Evolutionary conservation across 2,888 invertebrate species (phyloP).

Genomic region (Clepsis dumicolana): DNA sequence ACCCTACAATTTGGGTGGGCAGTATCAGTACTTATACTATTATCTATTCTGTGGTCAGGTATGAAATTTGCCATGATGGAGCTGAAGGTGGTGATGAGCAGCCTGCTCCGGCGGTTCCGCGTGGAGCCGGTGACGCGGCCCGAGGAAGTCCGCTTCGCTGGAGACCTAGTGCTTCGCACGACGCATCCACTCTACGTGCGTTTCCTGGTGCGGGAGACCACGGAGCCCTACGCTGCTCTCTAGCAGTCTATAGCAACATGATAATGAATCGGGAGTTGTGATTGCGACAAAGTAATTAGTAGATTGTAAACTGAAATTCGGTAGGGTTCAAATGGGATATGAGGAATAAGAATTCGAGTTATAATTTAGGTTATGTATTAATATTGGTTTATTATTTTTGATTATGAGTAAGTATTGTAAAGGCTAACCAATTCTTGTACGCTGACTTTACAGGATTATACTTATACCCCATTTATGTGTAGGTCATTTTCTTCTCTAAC

Average conservation of each 20-base stretch:
- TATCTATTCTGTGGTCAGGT: conserved; percentile 77
- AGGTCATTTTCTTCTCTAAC: too few relatives aligned
- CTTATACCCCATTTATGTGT: too few relatives aligned
- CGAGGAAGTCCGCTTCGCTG: conserved; percentile 65
- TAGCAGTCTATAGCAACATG: background rate
- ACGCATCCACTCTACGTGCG: conserved; percentile 70
- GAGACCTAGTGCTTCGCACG: conserved; percentile 74
- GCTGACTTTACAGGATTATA: too few relatives aligned
- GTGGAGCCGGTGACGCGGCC: conserved; percentile 80
- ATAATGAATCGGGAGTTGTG: too few relatives aligned
- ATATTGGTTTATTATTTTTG: too few relatives aligned
- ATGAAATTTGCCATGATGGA: conserved; percentile 88
- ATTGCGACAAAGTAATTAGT: too few relatives aligned
- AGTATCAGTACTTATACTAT: background rate
- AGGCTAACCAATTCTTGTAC: too few relatives aligned
- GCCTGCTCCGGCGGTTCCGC: conserved; percentile 77
- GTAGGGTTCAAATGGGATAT: too few relatives aligned
- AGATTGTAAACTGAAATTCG: too few relatives aligned
- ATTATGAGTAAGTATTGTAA: too few relatives aligned
- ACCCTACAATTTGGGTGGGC: background rate
- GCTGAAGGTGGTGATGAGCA: conserved; percentile 84
- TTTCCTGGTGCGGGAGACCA: conserved; percentile 48
- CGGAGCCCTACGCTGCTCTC: background rate
- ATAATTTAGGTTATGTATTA: too few relatives aligned
- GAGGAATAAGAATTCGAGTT: too few relatives aligned